Evolutionary conservation across 1,140 invertebrate species (phyloP).

Genomic region (Akabosia matsudoensis): DNA sequence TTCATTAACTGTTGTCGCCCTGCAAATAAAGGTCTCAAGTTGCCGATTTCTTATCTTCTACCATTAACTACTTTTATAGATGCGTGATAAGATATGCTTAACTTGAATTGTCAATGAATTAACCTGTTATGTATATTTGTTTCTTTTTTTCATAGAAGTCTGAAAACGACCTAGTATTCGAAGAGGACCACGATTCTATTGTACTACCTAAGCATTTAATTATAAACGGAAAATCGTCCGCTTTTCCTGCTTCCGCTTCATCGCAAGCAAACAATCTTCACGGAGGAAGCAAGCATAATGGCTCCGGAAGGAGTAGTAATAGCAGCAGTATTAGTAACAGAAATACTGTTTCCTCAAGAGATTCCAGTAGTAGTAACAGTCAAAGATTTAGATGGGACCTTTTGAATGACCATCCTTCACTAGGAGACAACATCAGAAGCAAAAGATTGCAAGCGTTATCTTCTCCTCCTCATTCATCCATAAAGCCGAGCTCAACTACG

Average conservation of each 20-base stretch:
- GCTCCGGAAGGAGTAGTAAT: no score
- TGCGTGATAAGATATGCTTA: no score
- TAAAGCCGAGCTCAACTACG: neutral
- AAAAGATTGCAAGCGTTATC: neutral
- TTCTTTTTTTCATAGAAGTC: slow-evolving; percentile 32
- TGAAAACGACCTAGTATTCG: slow-evolving; percentile 39
- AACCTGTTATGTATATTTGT: neutral
- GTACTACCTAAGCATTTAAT: slow-evolving; percentile 23
- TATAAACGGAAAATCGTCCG: slow-evolving; percentile 16
- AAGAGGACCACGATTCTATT: slow-evolving; percentile 29
- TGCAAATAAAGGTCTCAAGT: no score
- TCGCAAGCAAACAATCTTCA: neutral
- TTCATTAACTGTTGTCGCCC: no score
- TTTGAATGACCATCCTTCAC: neutral
- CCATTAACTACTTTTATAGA: no score
- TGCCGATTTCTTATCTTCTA: no score
- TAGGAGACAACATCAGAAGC: neutral
- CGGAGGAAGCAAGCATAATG: neutral
- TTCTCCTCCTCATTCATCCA: neutral
- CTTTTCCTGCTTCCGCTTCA: no score
- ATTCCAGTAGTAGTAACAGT: neutral
- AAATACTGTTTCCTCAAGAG: no score
- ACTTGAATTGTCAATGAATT: no score
- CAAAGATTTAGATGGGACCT: neutral
- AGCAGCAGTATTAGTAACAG: neutral